Percentiles rank a stretch among this genome's conserved stretches.
These are phyloP conservation scores for Euzetes globulus DNA, from an alignment of 2,888 invertebrate species.

Conservation along the genomic window DNA sequence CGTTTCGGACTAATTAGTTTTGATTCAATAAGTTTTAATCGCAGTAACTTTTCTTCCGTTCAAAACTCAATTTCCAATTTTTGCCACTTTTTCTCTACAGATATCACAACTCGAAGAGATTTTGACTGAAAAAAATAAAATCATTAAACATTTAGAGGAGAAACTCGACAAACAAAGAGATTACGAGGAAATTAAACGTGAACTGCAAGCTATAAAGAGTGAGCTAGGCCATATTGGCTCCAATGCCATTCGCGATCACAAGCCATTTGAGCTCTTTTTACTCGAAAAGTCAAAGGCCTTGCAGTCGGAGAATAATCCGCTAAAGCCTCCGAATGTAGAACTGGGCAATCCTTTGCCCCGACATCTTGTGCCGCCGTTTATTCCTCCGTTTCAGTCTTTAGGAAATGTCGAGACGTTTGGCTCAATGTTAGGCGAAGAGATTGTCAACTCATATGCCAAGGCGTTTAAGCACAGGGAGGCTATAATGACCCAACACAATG, in stretches of 20 bases:
- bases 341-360: constrained; percentile 38
- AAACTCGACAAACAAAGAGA: constrained; percentile 78
- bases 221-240: constrained; percentile 33
- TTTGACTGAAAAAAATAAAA: constrained; percentile 75
- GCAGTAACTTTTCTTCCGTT: background rate
- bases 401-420: constrained; percentile 47
- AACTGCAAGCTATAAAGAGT: constrained; percentile 54
- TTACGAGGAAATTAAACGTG: constrained; percentile 85
- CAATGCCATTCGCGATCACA: constrained; percentile 43
- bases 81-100: constrained; percentile 43
- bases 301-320: constrained; percentile 55
- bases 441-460: constrained; percentile 50
- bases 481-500: constrained; percentile 14
- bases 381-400: constrained; percentile 41
- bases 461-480: constrained; percentile 38
- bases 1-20: background rate
- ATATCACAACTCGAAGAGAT: constrained; percentile 81
- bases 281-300: constrained; percentile 68
- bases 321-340: constrained; percentile 49
- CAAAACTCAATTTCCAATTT: constrained; percentile 4
- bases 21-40: background rate
- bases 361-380: constrained; percentile 27
- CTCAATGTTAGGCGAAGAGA: constrained; percentile 64
- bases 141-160: constrained; percentile 73
- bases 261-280: constrained; percentile 64